Evolutionary conservation across 2,888 invertebrate species (phyloP), one percentile per base, ranked within the genome.

Genomic region (Troglohyphantes excavatus): DNA sequence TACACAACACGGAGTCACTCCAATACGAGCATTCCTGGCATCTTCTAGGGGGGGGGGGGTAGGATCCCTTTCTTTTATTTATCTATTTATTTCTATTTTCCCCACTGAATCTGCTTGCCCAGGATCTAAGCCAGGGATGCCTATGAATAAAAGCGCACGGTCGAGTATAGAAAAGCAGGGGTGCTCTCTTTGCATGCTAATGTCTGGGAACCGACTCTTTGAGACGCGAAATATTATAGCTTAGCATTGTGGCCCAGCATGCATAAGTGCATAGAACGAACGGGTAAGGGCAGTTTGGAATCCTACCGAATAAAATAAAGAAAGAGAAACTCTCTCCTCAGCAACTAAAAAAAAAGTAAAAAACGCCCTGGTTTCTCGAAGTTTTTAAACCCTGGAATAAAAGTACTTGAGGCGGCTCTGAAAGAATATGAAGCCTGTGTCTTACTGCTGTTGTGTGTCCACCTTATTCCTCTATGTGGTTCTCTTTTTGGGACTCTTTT

Each of bases 161-260:
- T 43, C 29, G 88, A 82, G 76, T 89, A 81, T 81, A 89, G 88
- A 89, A 89, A 68, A 61, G 33, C 59, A 19, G 29, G 27, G 27
- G 21, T 68, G 68, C 73, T 73, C 75, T 76, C 76, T 76, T 82
- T 89, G 88, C 88, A 89, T 89, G 88, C 82, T 89, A 89, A 89
- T 89, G 87, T 43, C 5, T 19, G 26, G 70, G 11, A 61, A 5
- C 88, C 81, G 65, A 82, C 82, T 76, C 82, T 82, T 68, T 72
- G 75, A 67, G 70, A 89, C 67, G 82, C 81, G 82, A 89, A 89
- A 89, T 89, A 83, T 89, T 89, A 89, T 89, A 89, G 88, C 88
- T 89, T 89, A 89, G 81, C 82, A 89, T 83, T 89, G 81, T 68
- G 88, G 68, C 75, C 61, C 63, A 68, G 88, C 88, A 89, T 89